A percentile compares a stretch with the other conserved stretches of the same genome.
These are phyloP conservation scores for Gymnothorax reevesii DNA, from an alignment of 2,797 vertebrate species.

Conservation along the genomic window DNA sequence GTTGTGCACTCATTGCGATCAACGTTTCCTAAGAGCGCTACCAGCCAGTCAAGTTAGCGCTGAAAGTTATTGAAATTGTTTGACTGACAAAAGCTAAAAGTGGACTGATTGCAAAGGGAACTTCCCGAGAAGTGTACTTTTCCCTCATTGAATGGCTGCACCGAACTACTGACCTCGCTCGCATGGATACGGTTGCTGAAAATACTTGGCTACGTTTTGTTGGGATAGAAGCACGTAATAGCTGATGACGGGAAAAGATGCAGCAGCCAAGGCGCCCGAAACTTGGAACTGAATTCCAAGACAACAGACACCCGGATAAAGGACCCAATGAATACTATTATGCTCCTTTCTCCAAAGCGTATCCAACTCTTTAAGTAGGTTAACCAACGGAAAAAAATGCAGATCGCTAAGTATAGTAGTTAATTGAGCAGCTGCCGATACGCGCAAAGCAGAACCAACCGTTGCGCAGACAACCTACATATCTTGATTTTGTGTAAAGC, in stretches of 20 bases:
- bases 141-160: conserved; percentile 77
- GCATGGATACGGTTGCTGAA: conserved; percentile 82
- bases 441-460: conserved; percentile 68
- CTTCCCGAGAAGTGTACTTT: conserved; percentile 76
- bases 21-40: conserved; percentile 41
- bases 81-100: not conserved
- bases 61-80: not conserved
- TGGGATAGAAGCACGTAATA: conserved; percentile 81
- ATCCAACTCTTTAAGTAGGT: conserved; percentile 73
- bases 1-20: conserved; percentile 53
- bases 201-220: conserved; percentile 79
- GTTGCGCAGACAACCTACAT: conserved; percentile 68
- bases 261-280: conserved; percentile 74
- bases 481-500: conserved; percentile 63
- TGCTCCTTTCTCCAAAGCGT: conserved; percentile 65
- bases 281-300: conserved; percentile 83
- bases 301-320: conserved; percentile 68
- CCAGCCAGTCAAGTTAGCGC: conserved; percentile 18
- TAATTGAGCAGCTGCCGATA: conserved; percentile 67
- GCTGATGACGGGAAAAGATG: conserved; percentile 68
- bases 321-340: conserved; percentile 66
- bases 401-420: conserved; percentile 57
- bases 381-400: conserved; percentile 58
- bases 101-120: conserved; percentile 61
- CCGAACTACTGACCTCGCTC: conserved; percentile 81